Conservation (phyloP, 2,797 vertebrate species). For the Danio aesculapii region DNA sequence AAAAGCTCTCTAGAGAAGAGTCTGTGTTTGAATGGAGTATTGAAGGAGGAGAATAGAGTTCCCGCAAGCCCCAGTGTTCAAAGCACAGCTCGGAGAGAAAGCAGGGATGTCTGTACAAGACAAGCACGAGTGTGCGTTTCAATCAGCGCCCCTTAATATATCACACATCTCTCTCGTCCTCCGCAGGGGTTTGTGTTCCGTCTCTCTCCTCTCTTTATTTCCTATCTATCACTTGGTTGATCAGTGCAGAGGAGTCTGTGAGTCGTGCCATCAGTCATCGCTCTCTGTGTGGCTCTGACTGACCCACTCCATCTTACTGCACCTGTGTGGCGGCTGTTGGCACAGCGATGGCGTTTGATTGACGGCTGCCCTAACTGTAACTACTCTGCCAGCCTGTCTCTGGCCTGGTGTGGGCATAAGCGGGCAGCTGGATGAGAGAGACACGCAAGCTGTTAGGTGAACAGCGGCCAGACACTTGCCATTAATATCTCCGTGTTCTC, state of each 20-base stretch:
- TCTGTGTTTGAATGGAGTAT: conserved; percentile 33
- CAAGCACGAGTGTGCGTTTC: conserved; percentile 34
- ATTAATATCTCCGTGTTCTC: conserved; percentile 6
- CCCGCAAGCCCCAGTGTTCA: conserved; percentile 18
- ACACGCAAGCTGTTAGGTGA: conserved; percentile 29
- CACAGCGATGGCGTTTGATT: conserved; percentile 1
- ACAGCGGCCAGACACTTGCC: conserved; percentile 31
- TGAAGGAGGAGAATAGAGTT: conserved; percentile 39
- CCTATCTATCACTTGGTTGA: conserved; percentile 46
- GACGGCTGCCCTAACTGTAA: conserved; percentile 42
- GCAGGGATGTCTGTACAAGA: conserved; percentile 13
- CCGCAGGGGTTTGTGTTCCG: conserved; percentile 26
- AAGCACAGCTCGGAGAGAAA: conserved; percentile 45
- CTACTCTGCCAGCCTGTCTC: conserved; percentile 36
- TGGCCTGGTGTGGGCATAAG: conserved; percentile 34
- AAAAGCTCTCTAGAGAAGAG: conserved; percentile 39
- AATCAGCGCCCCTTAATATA: conserved; percentile 40
- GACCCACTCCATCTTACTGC: conserved; percentile 33
- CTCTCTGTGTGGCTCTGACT: conserved; percentile 26
- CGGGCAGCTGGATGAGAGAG: conserved; percentile 35
- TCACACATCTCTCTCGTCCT: conserved; percentile 41
- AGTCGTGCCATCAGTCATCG: conserved; percentile 32
- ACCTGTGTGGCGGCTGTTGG: conserved; percentile 40
- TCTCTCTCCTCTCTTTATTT: conserved; percentile 65
- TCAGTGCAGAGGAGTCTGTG: conserved; percentile 13